phyloP scores from a whole-genome alignment of 2,797 vertebrate genomes.

The Hemibagrus guttatus region DNA sequence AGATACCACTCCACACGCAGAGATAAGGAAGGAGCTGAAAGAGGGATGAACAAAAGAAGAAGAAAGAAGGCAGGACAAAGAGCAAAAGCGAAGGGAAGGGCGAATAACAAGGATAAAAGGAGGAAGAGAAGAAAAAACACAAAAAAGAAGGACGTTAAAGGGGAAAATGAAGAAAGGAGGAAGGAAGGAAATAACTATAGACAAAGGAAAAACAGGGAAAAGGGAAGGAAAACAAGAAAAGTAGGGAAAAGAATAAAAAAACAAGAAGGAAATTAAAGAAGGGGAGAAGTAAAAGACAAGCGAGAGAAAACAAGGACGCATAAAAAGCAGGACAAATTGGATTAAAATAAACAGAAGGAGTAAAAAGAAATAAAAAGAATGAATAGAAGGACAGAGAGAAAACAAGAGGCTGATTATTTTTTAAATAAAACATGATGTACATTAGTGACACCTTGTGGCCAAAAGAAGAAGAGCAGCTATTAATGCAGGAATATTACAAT shows the following conservation, averaged over 20 bases:
- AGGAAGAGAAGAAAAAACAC: not conserved
- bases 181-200: not conserved
- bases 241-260: not conserved
- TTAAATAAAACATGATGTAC: not conserved
- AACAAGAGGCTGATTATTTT: too few species aligned
- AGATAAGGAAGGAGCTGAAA: not conserved
- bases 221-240: not conserved
- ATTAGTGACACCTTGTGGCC: not conserved
- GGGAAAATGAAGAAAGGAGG: not conserved
- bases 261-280: not conserved
- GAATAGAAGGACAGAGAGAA: not conserved
- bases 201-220: not conserved
- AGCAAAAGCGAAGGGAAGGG: not conserved
- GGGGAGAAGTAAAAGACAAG: not conserved
- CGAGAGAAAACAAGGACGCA: not conserved
- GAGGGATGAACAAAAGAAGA: conserved; percentile 9
- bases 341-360: not conserved
- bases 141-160: not conserved
- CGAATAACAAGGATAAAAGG: not conserved
- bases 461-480: not conserved
- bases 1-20: conserved; percentile 12
- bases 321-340: not conserved
- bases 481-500: not conserved
- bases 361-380: too few species aligned
- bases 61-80: not conserved